Evolutionary conservation across 2,113 vertebrate species (phyloP).

Genomic region (Gasterosteus aculeatus): DNA sequence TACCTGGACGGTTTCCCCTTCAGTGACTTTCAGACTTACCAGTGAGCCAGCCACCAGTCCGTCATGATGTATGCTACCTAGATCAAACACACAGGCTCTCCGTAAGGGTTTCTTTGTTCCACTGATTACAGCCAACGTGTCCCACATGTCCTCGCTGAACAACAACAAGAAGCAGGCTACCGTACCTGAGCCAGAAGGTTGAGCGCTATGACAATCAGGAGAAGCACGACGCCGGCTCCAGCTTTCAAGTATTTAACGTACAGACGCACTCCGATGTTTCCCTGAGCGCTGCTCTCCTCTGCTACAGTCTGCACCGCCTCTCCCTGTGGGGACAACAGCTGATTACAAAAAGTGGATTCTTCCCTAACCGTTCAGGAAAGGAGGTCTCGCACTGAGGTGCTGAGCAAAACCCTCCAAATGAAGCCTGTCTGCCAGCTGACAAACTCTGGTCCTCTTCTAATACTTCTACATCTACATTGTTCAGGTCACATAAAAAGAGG

Average conservation of each 20-base stretch:
- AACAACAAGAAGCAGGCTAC: neutral
- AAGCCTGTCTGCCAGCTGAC: too few species aligned
- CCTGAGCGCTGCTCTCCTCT: slow-evolving; percentile 89
- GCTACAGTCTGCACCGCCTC: slow-evolving; percentile 77
- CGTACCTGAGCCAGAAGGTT: slow-evolving; percentile 88
- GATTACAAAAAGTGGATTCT: neutral
- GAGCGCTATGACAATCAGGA: slow-evolving; percentile 81
- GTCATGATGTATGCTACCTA: slow-evolving; percentile 88
- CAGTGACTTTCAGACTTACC: slow-evolving; percentile 80
- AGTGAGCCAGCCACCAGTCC: slow-evolving; percentile 98
- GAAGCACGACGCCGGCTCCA: slow-evolving; percentile 80
- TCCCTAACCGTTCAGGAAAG: too few species aligned
- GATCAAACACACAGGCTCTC: neutral
- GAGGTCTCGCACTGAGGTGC: too few species aligned
- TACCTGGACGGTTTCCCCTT: too few species aligned
- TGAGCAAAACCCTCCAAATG: too few species aligned
- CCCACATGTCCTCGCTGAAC: neutral
- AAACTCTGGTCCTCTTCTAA: too few species aligned
- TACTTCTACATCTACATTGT: too few species aligned
- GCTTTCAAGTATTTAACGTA: slow-evolving; percentile 91
- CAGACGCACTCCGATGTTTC: slow-evolving; percentile 81
- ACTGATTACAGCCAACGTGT: too few species aligned
- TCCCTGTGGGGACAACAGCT: slow-evolving; percentile 75
- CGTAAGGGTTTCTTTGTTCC: neutral
- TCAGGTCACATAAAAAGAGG: neutral